Conservation (phyloP, 2,113 vertebrate species). For the Pedetes capensis region DNA sequence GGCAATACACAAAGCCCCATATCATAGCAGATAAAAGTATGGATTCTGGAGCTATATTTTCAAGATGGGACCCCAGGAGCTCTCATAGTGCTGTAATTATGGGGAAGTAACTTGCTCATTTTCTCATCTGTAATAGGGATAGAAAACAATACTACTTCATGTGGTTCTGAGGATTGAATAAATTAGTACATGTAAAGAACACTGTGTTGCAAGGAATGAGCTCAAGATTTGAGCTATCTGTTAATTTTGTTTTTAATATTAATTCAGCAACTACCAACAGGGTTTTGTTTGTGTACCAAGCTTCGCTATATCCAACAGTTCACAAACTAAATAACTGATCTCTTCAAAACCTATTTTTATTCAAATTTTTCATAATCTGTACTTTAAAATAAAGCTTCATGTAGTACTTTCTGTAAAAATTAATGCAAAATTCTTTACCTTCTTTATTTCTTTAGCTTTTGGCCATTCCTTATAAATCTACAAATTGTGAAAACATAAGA, state of each 20-base stretch:
- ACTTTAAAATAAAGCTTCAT: neutral
- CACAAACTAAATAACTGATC: neutral
- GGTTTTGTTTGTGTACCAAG: neutral
- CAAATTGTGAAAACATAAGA: neutral
- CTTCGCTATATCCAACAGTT: neutral
- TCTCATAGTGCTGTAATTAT: neutral
- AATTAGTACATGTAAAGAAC: neutral
- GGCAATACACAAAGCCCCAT: accelerated
- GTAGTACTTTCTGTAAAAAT: neutral
- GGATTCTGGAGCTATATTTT: neutral
- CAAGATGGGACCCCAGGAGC: neutral
- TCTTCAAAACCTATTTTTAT: neutral
- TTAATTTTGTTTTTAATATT: neutral
- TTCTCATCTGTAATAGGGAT: neutral
- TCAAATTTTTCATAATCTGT: neutral
- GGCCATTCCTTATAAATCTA: neutral
- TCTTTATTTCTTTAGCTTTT: neutral
- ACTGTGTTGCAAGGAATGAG: neutral
- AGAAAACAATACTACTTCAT: neutral
- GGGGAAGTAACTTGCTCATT: neutral
- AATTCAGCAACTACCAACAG: neutral
- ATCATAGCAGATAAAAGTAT: neutral
- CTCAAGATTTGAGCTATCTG: neutral
- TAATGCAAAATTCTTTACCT: neutral
- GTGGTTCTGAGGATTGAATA: neutral